Percentiles rank a stretch among this genome's conserved stretches.
These are phyloP conservation scores for Ctenoplectra terminalis DNA, from an alignment of 1,140 invertebrate genomes.

Conservation along the genomic window DNA sequence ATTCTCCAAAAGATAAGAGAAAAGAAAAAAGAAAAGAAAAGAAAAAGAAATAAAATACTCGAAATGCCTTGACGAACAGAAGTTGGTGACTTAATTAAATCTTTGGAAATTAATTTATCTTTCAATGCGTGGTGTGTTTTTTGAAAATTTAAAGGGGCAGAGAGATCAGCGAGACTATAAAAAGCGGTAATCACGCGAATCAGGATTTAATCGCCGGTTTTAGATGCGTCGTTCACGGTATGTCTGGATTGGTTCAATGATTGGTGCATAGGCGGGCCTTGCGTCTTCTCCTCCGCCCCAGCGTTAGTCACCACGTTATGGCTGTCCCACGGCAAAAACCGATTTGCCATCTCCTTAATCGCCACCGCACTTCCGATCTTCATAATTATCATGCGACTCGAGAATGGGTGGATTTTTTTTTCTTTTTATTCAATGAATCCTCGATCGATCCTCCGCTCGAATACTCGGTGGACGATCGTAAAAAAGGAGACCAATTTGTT, in stretches of 20 bases:
- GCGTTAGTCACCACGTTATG: conserved; percentile 68
- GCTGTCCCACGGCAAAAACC: conserved; percentile 72
- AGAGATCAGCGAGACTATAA: neutral
- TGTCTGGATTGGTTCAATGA: conserved; percentile 72
- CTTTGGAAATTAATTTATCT: too few species aligned
- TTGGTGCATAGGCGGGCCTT: conserved; percentile 74
- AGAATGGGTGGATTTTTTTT: neutral
- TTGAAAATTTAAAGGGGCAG: too few species aligned
- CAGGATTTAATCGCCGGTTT: conserved; percentile 59
- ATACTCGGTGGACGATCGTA: too few species aligned
- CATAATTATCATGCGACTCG: conserved; percentile 52
- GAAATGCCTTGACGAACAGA: too few species aligned
- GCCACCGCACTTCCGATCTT: conserved; percentile 44
- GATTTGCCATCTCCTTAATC: conserved; percentile 57
- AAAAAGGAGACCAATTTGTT: neutral
- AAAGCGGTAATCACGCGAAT: conserved; percentile 21
- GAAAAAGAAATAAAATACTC: too few species aligned
- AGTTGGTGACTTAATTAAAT: too few species aligned
- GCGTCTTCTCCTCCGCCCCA: conserved; percentile 74
- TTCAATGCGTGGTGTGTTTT: too few species aligned
- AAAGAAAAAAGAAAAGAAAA: neutral
- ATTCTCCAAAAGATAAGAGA: neutral
- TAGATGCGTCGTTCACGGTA: conserved; percentile 51
- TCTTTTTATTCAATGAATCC: neutral
- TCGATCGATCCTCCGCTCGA: neutral